A percentile compares a stretch with the other conserved stretches of the same genome.
Conservation (phyloP, 2,888 invertebrate genomes). For the Melinaea menophilus region DNA sequence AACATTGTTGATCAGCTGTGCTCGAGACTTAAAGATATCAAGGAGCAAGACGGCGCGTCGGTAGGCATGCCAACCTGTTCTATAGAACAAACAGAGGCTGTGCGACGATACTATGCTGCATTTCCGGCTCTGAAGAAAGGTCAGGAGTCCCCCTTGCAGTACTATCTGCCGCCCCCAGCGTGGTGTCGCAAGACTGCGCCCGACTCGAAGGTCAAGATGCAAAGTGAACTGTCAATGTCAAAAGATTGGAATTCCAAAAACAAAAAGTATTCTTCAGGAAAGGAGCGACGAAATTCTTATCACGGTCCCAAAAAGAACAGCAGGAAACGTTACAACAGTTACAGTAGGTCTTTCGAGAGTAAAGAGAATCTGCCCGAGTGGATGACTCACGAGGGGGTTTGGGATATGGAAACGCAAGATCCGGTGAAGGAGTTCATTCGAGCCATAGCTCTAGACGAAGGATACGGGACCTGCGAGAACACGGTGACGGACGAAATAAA, state of each 20-base stretch:
- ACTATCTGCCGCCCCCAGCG: slow-evolving; percentile 67
- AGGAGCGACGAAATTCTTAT: slow-evolving; percentile 67
- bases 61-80: slow-evolving; percentile 76
- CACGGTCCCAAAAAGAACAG: slow-evolving; percentile 61
- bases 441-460: slow-evolving; percentile 70
- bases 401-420: slow-evolving; percentile 73
- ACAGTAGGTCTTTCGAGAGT: slow-evolving; percentile 66
- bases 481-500: slow-evolving; percentile 64
- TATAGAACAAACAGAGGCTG: slow-evolving; percentile 79
- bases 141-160: slow-evolving; percentile 63
- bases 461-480: slow-evolving; percentile 74
- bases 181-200: slow-evolving; percentile 61
- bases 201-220: slow-evolving; percentile 61
- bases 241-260: slow-evolving; percentile 63
- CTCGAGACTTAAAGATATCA: slow-evolving; percentile 85
- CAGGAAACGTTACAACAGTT: slow-evolving; percentile 63
- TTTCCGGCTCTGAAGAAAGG: slow-evolving; percentile 83
- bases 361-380: slow-evolving; percentile 74
- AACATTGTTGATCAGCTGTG: slow-evolving; percentile 90
- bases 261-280: slow-evolving; percentile 58
- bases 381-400: slow-evolving; percentile 73
- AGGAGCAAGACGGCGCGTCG: slow-evolving; percentile 62
- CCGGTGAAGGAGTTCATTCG: slow-evolving; percentile 71
- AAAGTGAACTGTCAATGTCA: slow-evolving; percentile 56
- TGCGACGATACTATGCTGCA: slow-evolving; percentile 86